Evolutionary conservation across 2,797 vertebrate species (phyloP).

Genomic region (Lycodopsis pacificus): DNA sequence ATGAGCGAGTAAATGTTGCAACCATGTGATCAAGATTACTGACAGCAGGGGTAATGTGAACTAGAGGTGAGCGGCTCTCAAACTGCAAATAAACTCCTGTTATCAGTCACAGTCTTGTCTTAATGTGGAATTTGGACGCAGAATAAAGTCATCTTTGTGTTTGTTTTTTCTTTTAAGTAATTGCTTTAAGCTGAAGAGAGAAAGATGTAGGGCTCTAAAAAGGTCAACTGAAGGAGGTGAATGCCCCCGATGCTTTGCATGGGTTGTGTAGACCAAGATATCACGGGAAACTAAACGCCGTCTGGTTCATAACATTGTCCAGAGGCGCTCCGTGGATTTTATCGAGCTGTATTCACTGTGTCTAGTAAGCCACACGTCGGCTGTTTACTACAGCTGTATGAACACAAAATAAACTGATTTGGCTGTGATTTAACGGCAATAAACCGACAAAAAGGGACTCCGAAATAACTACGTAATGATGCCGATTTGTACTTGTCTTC

Average conservation of each 20-base stretch:
- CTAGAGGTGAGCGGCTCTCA: constrained; percentile 43
- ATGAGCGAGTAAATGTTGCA: constrained; percentile 74
- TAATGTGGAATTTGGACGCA: constrained; percentile 45
- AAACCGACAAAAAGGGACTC: no score
- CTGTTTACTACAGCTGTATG: no score
- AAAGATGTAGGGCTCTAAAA: background rate
- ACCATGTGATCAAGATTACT: constrained; percentile 68
- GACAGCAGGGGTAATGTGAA: constrained; percentile 53
- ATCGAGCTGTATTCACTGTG: no score
- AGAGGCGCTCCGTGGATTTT: no score
- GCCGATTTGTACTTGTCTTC: no score
- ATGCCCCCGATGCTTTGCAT: constrained; percentile 77
- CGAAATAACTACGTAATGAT: no score
- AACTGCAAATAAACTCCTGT: constrained; percentile 52
- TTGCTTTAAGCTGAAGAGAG: constrained; percentile 5
- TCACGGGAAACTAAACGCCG: constrained; percentile 29
- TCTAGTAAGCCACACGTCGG: no score
- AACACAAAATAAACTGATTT: no score
- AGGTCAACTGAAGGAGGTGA: constrained; percentile 37
- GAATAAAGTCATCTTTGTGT: constrained; percentile 45
- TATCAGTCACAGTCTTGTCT: constrained; percentile 43
- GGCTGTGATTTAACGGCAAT: no score
- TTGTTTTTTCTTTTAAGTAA: background rate
- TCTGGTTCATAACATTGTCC: no score
- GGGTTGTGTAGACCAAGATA: constrained; percentile 42